Conservation (phyloP, 2,797 vertebrate genomes). For the Natrix natrix region DNA sequence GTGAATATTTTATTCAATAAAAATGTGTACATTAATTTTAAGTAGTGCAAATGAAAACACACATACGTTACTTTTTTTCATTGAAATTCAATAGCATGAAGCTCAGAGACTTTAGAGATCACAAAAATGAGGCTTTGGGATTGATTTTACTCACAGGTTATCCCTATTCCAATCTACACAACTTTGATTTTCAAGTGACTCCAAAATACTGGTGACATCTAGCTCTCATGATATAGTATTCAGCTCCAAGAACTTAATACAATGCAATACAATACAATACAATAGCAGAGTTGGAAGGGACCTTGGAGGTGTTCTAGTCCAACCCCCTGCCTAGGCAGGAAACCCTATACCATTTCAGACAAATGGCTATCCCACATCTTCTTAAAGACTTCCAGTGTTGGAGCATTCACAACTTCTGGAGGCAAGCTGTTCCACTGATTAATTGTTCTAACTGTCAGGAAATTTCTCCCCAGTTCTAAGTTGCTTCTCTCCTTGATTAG, state of each 20-base stretch:
- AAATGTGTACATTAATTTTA: not conserved
- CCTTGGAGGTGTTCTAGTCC: no score
- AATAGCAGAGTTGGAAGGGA: no score
- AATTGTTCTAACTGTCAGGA: no score
- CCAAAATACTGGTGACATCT: not conserved
- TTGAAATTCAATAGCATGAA: not conserved
- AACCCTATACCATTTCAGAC: no score
- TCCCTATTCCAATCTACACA: not conserved
- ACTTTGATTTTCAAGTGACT: not conserved
- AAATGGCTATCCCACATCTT: no score
- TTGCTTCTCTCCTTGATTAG: no score
- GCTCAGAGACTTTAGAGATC: not conserved
- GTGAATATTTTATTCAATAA: not conserved
- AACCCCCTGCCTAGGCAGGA: no score
- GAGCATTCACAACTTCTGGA: no score
- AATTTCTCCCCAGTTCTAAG: no score
- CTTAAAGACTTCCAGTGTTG: no score
- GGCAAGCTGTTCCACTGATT: no score
- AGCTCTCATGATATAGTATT: not conserved
- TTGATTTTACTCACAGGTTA: not conserved
- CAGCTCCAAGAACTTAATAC: not conserved
- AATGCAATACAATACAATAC: no score
- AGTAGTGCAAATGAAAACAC: not conserved
- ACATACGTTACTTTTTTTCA: not conserved
- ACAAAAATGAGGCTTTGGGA: not conserved